These are phyloP conservation scores for Brachyptera risi DNA, from an alignment of 2,888 invertebrate genomes.

Conservation along the genomic window DNA sequence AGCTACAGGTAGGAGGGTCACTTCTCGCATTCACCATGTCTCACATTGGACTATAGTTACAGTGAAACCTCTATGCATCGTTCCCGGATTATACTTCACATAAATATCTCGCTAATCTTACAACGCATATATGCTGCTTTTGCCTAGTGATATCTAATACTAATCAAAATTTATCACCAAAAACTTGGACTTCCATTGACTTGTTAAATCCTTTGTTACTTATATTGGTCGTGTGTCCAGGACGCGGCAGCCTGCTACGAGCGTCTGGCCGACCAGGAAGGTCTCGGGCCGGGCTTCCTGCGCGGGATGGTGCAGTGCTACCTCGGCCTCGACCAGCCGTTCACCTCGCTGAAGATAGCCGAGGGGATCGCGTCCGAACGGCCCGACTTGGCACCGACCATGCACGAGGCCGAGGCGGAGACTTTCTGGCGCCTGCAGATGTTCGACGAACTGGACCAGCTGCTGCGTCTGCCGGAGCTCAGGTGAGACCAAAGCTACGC, in stretches of 20 bases:
- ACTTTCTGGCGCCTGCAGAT: conserved; percentile 83
- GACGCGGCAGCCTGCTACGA: conserved; percentile 89
- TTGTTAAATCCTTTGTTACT: not conserved
- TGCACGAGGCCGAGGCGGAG: conserved; percentile 65
- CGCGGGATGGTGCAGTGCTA: conserved; percentile 84
- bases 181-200: not conserved
- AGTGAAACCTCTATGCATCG: no score
- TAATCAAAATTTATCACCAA: no score
- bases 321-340: conserved; percentile 80
- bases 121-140: no score
- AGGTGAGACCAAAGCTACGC: conserved; percentile 35
- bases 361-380: conserved; percentile 60
- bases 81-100: no score
- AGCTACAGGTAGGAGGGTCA: conserved; percentile 54
- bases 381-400: conserved; percentile 23
- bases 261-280: conserved; percentile 62
- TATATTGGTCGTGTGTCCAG: conserved; percentile 41
- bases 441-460: conserved; percentile 71
- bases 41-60: no score
- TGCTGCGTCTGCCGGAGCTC: conserved; percentile 52
- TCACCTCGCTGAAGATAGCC: conserved; percentile 72
- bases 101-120: no score
- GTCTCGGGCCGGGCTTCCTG: conserved; percentile 41
- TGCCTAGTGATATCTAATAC: no score
- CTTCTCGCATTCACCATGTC: no score